phyloP scores from a whole-genome alignment of 2,113 vertebrate species.

The Phoenicopterus ruber region DNA sequence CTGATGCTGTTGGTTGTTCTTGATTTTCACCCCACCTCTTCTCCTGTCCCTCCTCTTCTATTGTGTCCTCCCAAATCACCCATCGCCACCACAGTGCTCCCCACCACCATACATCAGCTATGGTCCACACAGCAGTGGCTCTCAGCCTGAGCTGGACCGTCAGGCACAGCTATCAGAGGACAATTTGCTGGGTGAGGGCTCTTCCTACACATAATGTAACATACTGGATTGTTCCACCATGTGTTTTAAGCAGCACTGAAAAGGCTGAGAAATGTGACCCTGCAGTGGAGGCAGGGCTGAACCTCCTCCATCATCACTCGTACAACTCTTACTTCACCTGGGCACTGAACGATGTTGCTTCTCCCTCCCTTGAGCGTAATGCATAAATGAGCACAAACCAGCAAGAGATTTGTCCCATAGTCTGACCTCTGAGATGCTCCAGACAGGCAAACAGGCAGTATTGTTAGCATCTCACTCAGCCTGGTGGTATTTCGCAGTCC shows the following conservation, averaged over 20 bases:
- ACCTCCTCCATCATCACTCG: neutral
- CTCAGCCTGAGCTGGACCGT: neutral
- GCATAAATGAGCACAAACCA: neutral
- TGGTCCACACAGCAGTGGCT: neutral
- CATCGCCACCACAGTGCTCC: neutral
- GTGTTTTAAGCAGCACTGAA: neutral
- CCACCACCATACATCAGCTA: neutral
- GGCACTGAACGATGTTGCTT: neutral
- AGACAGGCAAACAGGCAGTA: neutral
- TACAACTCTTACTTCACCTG: neutral
- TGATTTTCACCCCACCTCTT: neutral
- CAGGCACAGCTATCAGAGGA: neutral
- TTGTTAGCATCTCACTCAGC: neutral
- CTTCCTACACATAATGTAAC: neutral
- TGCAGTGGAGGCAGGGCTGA: neutral
- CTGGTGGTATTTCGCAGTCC: neutral
- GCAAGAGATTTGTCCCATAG: neutral
- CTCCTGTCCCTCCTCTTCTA: neutral
- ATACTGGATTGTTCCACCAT: neutral
- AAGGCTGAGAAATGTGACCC: neutral
- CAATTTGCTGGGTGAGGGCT: neutral
- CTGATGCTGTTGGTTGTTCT: neutral
- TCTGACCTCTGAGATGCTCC: neutral
- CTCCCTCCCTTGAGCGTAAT: neutral
- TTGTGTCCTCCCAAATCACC: neutral